Percentiles rank a stretch among this genome's conserved stretches.
These are phyloP conservation scores for Crocidura indochinensis DNA, from an alignment of 2,797 vertebrate genomes.

Conservation along the genomic window DNA sequence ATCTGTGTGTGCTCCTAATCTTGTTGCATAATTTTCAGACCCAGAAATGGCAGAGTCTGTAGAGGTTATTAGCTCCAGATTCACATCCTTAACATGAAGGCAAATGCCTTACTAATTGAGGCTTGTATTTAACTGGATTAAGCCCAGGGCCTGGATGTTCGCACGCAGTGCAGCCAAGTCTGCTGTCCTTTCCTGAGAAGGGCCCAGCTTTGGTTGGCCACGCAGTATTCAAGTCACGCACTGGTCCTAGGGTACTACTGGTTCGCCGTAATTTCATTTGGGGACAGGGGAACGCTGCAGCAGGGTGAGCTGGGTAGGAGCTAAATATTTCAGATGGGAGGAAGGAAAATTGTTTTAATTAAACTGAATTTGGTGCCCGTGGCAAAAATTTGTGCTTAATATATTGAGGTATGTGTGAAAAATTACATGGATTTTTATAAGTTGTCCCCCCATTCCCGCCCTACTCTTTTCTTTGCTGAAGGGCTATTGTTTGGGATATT, in stretches of 20 bases:
- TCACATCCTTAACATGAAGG: conserved; percentile 67
- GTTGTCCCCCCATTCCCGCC: background rate
- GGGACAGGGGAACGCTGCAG: conserved; percentile 27
- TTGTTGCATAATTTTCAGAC: conserved; percentile 51
- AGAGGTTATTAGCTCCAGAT: conserved; percentile 53
- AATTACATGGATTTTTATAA: conserved; percentile 67
- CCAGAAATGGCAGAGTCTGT: conserved; percentile 48
- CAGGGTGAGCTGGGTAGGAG: conserved; percentile 14
- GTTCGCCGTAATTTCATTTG: conserved; percentile 56
- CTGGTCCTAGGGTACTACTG: background rate
- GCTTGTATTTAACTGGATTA: conserved; percentile 76
- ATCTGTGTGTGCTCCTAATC: background rate
- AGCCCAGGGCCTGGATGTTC: conserved; percentile 68
- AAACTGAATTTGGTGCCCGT: conserved; percentile 70
- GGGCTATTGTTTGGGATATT: conserved; percentile 60
- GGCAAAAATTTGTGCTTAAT: conserved; percentile 67
- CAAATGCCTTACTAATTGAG: conserved; percentile 57
- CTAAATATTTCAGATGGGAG: conserved; percentile 69
- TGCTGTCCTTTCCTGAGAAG: conserved; percentile 69
- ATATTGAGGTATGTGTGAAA: conserved; percentile 65
- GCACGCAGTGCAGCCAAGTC: conserved; percentile 9
- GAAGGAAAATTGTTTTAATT: conserved; percentile 78
- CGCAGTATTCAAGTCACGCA: conserved; percentile 10
- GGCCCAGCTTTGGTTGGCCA: background rate
- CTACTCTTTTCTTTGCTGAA: conserved; percentile 37